A percentile compares a stretch with the other conserved stretches of the same genome.
phyloP scores from a whole-genome alignment of 2,888 invertebrate species.

The Calephelis perditalis region DNA sequence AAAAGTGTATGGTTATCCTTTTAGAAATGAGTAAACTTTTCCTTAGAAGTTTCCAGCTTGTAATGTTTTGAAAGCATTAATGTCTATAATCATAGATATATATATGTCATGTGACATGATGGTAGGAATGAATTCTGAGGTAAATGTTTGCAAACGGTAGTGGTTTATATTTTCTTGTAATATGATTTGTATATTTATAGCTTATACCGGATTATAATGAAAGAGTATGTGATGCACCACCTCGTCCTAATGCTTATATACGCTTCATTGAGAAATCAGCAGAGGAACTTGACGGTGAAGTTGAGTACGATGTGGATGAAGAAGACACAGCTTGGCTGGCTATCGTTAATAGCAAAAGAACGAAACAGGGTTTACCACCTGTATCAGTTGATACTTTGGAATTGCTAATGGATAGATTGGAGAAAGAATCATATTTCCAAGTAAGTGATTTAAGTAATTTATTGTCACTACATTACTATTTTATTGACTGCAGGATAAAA shows the following conservation, averaged over 20 bases:
- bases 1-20: no score
- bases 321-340: slow-evolving; percentile 97
- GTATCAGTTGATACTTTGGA: slow-evolving; percentile 95
- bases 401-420: slow-evolving; percentile 96
- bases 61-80: no score
- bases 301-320: slow-evolving; percentile 98
- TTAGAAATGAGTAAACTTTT: no score
- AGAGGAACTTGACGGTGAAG: slow-evolving; percentile 95
- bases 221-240: slow-evolving; percentile 88
- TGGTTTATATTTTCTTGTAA: background rate
- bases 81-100: no score
- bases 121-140: no score
- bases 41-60: no score
- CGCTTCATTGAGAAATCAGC: slow-evolving; percentile 96
- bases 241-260: slow-evolving; percentile 92
- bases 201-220: slow-evolving; percentile 85
- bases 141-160: no score
- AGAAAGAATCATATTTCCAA: slow-evolving; percentile 98
- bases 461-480: no score
- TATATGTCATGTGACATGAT: no score
- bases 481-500: no score
- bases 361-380: slow-evolving; percentile 82
- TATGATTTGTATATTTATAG: slow-evolving; percentile 36
- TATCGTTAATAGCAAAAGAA: slow-evolving; percentile 90
- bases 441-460: slow-evolving; percentile 45